These are phyloP conservation scores for Tauraco erythrolophus DNA, from an alignment of 2,113 vertebrate species.

Conservation along the genomic window DNA sequence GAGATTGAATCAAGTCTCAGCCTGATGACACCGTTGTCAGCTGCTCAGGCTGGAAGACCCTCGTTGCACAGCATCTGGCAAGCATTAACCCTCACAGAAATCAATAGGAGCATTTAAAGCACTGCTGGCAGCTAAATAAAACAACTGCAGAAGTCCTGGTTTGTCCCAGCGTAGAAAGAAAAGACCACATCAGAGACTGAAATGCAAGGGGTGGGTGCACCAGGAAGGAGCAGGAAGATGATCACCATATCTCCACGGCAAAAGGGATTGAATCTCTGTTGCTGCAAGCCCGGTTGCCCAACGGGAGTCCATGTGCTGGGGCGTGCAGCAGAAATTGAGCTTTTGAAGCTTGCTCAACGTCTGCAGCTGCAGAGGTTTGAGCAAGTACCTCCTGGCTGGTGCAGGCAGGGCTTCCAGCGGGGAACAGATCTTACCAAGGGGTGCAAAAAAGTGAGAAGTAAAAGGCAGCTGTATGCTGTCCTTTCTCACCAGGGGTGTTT, in stretches of 20 bases:
- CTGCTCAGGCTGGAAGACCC: neutral
- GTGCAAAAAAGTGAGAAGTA: neutral
- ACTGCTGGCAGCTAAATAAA: neutral
- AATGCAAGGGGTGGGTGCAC: neutral
- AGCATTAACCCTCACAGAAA: neutral
- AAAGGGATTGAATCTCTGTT: neutral
- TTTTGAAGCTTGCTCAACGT: neutral
- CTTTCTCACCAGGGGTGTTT: neutral
- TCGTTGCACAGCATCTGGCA: neutral
- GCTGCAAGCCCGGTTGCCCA: neutral
- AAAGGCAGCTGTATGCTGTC: neutral
- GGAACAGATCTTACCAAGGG: neutral
- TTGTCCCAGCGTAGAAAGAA: neutral
- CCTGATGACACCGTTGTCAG: neutral
- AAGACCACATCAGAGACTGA: neutral
- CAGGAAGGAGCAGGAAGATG: neutral
- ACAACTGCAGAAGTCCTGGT: neutral
- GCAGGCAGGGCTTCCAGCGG: neutral
- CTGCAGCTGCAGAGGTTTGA: neutral
- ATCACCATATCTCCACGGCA: fast-evolving
- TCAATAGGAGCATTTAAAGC: neutral
- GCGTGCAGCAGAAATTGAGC: neutral
- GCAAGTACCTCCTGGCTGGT: neutral
- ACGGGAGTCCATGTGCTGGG: neutral
- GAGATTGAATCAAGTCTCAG: neutral